A percentile compares a stretch with the other conserved stretches of the same genome.
Conservation (phyloP, 2,113 vertebrate genomes). For the Rhynchomys soricoides region DNA sequence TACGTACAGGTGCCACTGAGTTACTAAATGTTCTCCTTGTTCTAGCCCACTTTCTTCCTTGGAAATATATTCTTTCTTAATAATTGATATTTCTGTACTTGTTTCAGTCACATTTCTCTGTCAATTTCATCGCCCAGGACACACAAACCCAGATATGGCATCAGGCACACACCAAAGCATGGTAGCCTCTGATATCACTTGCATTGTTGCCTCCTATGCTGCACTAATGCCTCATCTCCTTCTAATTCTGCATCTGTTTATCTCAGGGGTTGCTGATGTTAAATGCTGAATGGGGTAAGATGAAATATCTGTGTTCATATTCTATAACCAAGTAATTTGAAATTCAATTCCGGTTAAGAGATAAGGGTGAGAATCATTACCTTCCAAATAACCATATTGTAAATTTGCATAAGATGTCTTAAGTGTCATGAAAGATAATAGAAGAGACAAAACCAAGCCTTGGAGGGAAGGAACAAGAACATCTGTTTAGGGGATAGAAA, state of each 20-base stretch:
- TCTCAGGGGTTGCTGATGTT: background rate
- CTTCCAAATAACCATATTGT: constrained; percentile 32
- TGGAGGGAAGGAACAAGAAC: background rate
- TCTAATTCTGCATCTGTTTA: background rate
- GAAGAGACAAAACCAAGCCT: constrained; percentile 10
- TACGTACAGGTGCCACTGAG: background rate
- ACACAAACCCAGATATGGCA: background rate
- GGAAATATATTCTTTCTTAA: background rate
- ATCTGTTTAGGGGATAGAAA: background rate
- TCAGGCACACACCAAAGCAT: background rate
- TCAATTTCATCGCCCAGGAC: background rate
- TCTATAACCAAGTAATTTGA: constrained; percentile 18
- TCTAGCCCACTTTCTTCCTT: background rate
- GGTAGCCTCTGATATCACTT: background rate
- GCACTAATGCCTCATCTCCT: background rate
- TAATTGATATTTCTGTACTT: background rate
- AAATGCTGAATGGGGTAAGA: background rate
- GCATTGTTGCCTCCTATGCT: background rate
- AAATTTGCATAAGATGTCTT: background rate
- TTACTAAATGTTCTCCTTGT: background rate
- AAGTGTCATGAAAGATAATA: constrained; percentile 28
- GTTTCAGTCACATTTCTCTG: background rate
- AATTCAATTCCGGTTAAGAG: constrained; percentile 24
- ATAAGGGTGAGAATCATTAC: background rate
- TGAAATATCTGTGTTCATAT: constrained; percentile 7